Percentiles rank a stretch among this genome's conserved stretches.
phyloP scores from a whole-genome alignment of 2,888 invertebrate genomes.

The Watsonalla cultraria region DNA sequence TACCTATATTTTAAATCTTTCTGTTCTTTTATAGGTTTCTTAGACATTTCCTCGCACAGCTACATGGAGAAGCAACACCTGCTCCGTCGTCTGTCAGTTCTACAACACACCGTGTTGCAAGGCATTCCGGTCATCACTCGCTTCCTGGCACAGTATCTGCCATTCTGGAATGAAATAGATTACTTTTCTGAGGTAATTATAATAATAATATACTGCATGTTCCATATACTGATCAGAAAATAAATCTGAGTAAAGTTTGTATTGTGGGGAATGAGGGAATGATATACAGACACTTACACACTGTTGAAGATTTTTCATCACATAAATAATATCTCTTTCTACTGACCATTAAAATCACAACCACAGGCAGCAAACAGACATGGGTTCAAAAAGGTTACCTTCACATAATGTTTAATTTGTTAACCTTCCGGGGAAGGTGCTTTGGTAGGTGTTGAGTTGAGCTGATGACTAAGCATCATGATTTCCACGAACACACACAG shows the following conservation, averaged over 20 bases:
- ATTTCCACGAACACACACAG: neutral
- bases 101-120: constrained; percentile 58
- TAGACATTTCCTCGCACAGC: constrained; percentile 51
- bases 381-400: too few species aligned
- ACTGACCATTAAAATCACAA: too few species aligned
- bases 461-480: neutral
- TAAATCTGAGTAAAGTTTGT: too few species aligned
- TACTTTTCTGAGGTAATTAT: constrained; percentile 58
- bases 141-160: constrained; percentile 62
- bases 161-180: constrained; percentile 66
- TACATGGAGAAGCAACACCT: constrained; percentile 56
- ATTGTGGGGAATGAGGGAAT: too few species aligned
- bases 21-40: constrained; percentile 45
- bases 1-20: neutral
- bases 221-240: neutral
- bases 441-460: too few species aligned
- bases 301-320: too few species aligned
- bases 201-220: too few species aligned
- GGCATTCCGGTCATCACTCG: constrained; percentile 61
- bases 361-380: too few species aligned
- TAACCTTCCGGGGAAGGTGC: too few species aligned
- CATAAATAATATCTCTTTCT: too few species aligned
- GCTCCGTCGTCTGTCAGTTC: constrained; percentile 39
- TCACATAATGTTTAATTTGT: too few species aligned
- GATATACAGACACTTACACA: too few species aligned